Evolutionary conservation across 2,113 vertebrate species (phyloP).

Genomic region (Ctenodactylus gundi): DNA sequence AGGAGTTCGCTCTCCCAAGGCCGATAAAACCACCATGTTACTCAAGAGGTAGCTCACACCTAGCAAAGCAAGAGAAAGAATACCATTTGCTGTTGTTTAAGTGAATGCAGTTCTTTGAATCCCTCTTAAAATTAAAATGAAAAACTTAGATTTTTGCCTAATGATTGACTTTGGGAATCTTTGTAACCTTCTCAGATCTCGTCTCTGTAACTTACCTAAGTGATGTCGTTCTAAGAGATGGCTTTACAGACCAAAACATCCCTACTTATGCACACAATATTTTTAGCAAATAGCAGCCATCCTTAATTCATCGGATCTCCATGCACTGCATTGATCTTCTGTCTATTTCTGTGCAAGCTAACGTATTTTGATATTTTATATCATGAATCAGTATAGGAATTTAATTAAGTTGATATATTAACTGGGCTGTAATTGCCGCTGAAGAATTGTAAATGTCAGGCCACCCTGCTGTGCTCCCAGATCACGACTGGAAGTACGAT

Average conservation of each 20-base stretch:
- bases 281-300: slow-evolving; percentile 58
- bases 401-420: slow-evolving; percentile 86
- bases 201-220: background rate
- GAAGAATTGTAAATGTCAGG: slow-evolving; percentile 81
- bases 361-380: slow-evolving; percentile 80
- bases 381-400: slow-evolving; percentile 79
- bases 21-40: background rate
- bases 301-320: slow-evolving; percentile 73
- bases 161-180: background rate
- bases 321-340: slow-evolving; percentile 73
- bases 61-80: background rate
- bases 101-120: background rate
- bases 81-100: slow-evolving; percentile 15
- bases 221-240: slow-evolving; percentile 47
- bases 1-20: background rate
- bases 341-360: slow-evolving; percentile 78
- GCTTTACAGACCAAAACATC: background rate
- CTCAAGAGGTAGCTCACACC: background rate
- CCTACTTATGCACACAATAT: slow-evolving; percentile 28
- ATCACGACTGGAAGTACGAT: slow-evolving; percentile 76
- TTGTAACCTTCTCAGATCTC: background rate
- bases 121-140: background rate
- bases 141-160: slow-evolving; percentile 4
- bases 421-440: slow-evolving; percentile 79
- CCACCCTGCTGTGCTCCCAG: slow-evolving; percentile 62